Conservation (phyloP, 2,888 invertebrate genomes). For the Eristalis arbustorum region DNA sequence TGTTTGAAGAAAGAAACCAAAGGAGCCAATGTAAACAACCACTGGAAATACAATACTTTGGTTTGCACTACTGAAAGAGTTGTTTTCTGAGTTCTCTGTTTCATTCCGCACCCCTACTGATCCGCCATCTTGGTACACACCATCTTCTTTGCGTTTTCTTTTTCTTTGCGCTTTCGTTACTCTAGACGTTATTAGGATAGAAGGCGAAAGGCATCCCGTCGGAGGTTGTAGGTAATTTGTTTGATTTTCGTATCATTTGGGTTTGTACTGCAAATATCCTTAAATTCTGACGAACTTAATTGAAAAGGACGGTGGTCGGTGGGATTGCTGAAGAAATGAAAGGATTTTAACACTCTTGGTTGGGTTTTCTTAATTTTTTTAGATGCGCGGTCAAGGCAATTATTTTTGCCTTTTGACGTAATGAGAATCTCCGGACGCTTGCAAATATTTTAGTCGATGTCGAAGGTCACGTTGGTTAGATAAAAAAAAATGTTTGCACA, state of each 20-base stretch:
- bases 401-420: background rate
- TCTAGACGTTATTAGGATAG: background rate
- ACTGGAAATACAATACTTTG: conserved; percentile 55
- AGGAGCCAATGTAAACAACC: conserved; percentile 65
- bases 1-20: conserved; percentile 67
- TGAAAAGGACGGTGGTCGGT: background rate
- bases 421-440: background rate
- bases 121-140: background rate
- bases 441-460: background rate
- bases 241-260: conserved; percentile 14
- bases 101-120: background rate
- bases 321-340: background rate
- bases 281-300: conserved; percentile 8
- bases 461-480: background rate
- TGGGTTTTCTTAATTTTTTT: background rate
- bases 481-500: too few species aligned
- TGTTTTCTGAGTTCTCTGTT: conserved; percentile 24
- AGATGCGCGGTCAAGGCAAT: background rate
- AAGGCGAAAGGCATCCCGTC: background rate
- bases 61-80: conserved; percentile 40
- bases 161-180: background rate
- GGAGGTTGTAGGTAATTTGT: conserved; percentile 26
- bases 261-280: conserved; percentile 9
- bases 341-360: background rate
- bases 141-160: background rate